Evolutionary conservation across 2,113 vertebrate species (phyloP), one percentile per base, ranked within the genome.

Genomic region (Cephalopholis sonnerati): DNA sequence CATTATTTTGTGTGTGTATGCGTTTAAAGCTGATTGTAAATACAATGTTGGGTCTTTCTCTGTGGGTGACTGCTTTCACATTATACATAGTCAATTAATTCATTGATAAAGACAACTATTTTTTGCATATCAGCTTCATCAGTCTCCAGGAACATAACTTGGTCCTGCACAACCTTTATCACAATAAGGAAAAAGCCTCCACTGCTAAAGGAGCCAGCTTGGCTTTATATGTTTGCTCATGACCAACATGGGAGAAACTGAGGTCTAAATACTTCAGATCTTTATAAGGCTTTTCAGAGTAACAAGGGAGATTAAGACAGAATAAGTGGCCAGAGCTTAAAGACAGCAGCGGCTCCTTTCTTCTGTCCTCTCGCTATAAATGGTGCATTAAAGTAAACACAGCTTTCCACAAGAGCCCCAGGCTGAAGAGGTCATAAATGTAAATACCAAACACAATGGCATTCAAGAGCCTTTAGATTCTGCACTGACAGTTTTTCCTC

Each of bases 351-450:
- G 44, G 39, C 51, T 68, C 39, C 55, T 69, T 79, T 79, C 53
- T 61, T 71, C 68, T 50, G 32, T 51, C 67, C 36, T 29, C 48
- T 57, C 13, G 8, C 66, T 20, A 46, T 81, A 74, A 76, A 70
- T 32, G 79, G 53, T 69, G 74, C 74, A 65, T 78, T 70, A 81
- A 79, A 82, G 61, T 74, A 86, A 89, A 81, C 81, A 71, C n/a
- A 36, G 50, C 57, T 65, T 50, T 82, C 54, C 29, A 61, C 39
- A 41, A 57, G 63, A 72, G 41, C 70, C 51, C 4, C 1, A 0
- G 32, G 46, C 68, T 79, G 36, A n/a, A 25, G 46, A 77, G 67
- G 51, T 61, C 70, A 83, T 78, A 59, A 71, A 81, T 70, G 74
- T 67, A 74, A 76, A 76, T 59, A 71, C 10, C 7, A 61, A 66